Conservation (phyloP, 2,888 invertebrate genomes). For the Leucophenga montana region DNA sequence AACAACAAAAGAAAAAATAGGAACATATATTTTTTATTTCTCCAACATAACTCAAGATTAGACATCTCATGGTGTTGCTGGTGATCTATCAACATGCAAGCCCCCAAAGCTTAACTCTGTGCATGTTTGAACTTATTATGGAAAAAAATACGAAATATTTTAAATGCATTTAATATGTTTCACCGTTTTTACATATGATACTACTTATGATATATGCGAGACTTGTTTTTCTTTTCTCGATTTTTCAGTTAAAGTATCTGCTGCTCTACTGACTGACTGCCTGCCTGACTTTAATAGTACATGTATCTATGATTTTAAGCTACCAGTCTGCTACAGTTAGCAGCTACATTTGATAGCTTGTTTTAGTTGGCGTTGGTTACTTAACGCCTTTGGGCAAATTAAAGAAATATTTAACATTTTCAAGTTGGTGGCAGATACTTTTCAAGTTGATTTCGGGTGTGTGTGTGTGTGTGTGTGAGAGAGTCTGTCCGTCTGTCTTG, state of each 20-base stretch:
- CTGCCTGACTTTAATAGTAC: neutral
- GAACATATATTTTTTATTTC: neutral
- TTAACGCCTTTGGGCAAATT: constrained; percentile 14
- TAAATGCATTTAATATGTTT: constrained; percentile 19
- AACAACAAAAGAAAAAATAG: too few relatives aligned
- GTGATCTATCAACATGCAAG: constrained; percentile 11
- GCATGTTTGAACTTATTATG: neutral
- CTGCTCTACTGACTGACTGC: neutral
- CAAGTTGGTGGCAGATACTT: constrained; percentile 16
- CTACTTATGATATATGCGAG: neutral
- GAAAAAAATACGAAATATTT: neutral
- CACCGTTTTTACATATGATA: constrained; percentile 2
- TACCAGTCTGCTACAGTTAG: neutral
- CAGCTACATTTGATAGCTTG: neutral
- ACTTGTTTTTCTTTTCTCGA: neutral
- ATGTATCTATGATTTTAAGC: neutral
- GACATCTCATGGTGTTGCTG: neutral
- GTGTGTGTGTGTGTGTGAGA: too few relatives aligned
- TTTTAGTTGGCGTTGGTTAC: neutral
- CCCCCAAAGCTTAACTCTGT: neutral
- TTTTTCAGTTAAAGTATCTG: constrained; percentile 13
- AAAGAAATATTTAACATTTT: constrained; percentile 5
- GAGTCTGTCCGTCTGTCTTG: neutral
- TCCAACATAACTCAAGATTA: neutral
- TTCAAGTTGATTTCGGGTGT: neutral